Conservation (phyloP, 2,888 invertebrate genomes). For the Lithophane leautieri region DNA sequence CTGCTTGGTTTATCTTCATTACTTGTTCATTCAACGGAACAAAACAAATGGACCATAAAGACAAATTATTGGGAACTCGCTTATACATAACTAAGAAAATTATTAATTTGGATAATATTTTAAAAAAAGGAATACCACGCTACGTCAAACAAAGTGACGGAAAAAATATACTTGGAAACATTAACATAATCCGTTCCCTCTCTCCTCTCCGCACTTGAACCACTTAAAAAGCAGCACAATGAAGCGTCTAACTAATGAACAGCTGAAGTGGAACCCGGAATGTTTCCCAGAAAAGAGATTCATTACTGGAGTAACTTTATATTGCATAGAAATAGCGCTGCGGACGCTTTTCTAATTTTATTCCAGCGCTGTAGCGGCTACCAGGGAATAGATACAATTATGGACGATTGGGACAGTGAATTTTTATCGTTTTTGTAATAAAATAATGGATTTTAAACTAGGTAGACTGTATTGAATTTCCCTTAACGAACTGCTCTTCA, state of each 20-base stretch:
- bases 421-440: slow-evolving; percentile 10
- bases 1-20: neutral
- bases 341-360: slow-evolving; percentile 25
- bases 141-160: neutral
- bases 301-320: slow-evolving; percentile 71
- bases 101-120: neutral
- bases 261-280: slow-evolving; percentile 65
- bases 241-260: slow-evolving; percentile 74
- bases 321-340: slow-evolving; percentile 50
- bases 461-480: slow-evolving; percentile 21
- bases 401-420: neutral
- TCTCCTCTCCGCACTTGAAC: slow-evolving; percentile 25
- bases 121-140: neutral
- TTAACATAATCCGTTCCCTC: neutral
- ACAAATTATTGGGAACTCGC: neutral
- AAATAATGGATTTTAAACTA: neutral
- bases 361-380: slow-evolving; percentile 6
- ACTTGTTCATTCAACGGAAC: neutral
- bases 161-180: neutral
- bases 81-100: too few relatives aligned
- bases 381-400: neutral
- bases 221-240: slow-evolving; percentile 13
- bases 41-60: neutral
- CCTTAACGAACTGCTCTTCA: slow-evolving; percentile 34
- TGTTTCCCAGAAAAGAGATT: slow-evolving; percentile 65